phyloP scores from a whole-genome alignment of 2,888 invertebrate genomes.

The Encarsia formosa region DNA sequence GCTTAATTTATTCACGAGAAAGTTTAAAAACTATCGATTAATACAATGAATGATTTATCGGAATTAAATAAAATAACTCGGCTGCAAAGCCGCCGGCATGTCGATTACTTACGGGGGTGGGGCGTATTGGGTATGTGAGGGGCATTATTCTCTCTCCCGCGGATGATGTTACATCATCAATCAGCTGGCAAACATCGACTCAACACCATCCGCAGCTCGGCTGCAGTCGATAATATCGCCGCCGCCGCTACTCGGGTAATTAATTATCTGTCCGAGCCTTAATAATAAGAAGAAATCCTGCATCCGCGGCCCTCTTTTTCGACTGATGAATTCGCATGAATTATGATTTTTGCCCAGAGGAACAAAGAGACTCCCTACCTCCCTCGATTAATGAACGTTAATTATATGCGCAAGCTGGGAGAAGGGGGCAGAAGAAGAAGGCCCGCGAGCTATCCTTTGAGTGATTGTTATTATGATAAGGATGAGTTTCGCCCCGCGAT shows the following conservation, averaged over 20 bases:
- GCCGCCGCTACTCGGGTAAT: conserved; percentile 21
- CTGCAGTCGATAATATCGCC: conserved; percentile 13
- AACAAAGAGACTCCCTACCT: background rate
- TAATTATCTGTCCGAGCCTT: conserved; percentile 29
- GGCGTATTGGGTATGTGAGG: background rate
- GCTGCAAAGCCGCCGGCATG: no score
- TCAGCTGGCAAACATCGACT: conserved; percentile 50
- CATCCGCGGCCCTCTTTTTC: background rate
- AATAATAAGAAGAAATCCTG: background rate
- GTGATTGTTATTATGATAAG: conserved; percentile 24
- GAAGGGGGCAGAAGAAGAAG: background rate
- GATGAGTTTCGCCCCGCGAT: conserved; percentile 27
- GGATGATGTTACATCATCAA: conserved; percentile 51
- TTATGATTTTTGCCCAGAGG: conserved; percentile 27
- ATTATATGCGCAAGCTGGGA: conserved; percentile 20
- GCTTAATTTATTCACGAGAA: no score
- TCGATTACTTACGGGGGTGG: no score
- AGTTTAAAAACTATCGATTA: no score
- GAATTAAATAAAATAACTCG: no score
- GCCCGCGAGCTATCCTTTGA: conserved; percentile 2
- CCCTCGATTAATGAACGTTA: conserved; percentile 26
- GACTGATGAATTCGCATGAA: conserved; percentile 24
- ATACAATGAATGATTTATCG: no score
- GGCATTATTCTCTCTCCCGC: no score
- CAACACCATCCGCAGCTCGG: conserved; percentile 37